Base-by-base conservation (phyloP, 2,888 invertebrate genomes). In the Carpatolechia fugitivella region DNA sequence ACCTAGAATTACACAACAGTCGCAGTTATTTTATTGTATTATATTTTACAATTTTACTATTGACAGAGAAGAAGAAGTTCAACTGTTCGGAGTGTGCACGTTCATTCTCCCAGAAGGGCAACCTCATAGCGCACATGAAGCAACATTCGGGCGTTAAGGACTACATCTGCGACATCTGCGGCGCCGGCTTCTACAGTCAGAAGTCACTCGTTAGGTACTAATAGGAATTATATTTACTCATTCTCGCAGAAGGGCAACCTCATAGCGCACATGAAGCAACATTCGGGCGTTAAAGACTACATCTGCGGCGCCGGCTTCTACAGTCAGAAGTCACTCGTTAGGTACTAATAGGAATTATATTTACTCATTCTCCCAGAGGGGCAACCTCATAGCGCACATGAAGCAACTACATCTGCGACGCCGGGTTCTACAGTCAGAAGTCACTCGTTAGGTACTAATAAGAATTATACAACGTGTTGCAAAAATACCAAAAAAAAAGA, bases 261-360 rank as follows among this genome's bases (percentile, higher is more conserved):
- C 55, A 55, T 77, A 20, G 76, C 79, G 4, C 91, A 91, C 56
- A 65, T 83, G 29, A 90, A 91, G 66, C 85, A 88, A 59, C 91
- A 91, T 57, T 76, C 82, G 1, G 90, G 91, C 35, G 68, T 89
- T 24, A 90, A 89, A 59, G 91, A 91, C 64, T 90, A 90, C 35
- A 89, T 91, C 60, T 91, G 90, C 64, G 90, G 90, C n/a, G 83
- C 91, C 35, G 89, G 88, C 1, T 91, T 90, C 61, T 90, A 88
- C 61, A 89, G 86, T 53, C 87, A 85, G 59, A 90, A 90, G 60
- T 90, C 90, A 38, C 78, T 91, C 61, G 82, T 85, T 58, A 85
- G 91, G 91, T 90, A 72, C 60, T 48, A 13, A 41, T 20, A n/a
- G n/a, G n/a, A n/a, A n/a, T n/a, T n/a, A n/a, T n/a, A n/a, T n/a